These are phyloP conservation scores for Diceros bicornis DNA, from an alignment of 2,797 vertebrate species.

Conservation along the genomic window DNA sequence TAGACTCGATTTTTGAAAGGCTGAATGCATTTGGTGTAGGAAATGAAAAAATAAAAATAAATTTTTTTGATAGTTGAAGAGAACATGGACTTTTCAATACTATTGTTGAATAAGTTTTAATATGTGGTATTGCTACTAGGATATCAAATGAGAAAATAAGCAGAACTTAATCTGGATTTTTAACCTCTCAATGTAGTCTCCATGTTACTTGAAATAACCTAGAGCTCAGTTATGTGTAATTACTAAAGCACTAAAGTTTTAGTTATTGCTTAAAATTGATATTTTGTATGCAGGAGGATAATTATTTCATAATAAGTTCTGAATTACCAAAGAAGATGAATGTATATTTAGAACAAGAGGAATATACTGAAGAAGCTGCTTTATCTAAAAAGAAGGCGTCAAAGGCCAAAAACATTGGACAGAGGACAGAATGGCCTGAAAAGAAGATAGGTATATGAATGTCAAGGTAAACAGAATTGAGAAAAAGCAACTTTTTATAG, in stretches of 20 bases:
- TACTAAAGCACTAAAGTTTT: not conserved
- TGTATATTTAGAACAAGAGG: slow-evolving; percentile 44
- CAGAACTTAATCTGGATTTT: not conserved
- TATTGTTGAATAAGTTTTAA: not conserved
- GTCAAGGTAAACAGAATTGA: slow-evolving; percentile 52
- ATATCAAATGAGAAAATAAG: not conserved
- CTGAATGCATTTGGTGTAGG: not conserved
- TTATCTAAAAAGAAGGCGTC: slow-evolving; percentile 46
- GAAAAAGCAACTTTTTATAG: not conserved
- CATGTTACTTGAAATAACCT: not conserved
- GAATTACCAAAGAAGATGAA: slow-evolving; percentile 86
- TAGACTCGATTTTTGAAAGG: not conserved
- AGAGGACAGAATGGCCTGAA: not conserved
- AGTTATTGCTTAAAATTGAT: not conserved
- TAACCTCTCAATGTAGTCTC: not conserved
- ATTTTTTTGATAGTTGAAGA: not conserved
- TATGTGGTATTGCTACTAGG: not conserved
- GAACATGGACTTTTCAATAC: not conserved
- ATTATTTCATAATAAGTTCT: slow-evolving; percentile 89
- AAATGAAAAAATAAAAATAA: not conserved
- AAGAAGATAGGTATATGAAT: slow-evolving; percentile 27
- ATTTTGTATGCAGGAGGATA: slow-evolving; percentile 85
- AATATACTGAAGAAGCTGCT: slow-evolving; percentile 28
- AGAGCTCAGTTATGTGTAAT: not conserved
- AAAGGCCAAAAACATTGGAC: slow-evolving; percentile 36